A percentile compares a stretch with the other conserved stretches of the same genome.
These are phyloP conservation scores for Rotaria socialis DNA, from an alignment of 2,888 invertebrate species.

Conservation along the genomic window DNA sequence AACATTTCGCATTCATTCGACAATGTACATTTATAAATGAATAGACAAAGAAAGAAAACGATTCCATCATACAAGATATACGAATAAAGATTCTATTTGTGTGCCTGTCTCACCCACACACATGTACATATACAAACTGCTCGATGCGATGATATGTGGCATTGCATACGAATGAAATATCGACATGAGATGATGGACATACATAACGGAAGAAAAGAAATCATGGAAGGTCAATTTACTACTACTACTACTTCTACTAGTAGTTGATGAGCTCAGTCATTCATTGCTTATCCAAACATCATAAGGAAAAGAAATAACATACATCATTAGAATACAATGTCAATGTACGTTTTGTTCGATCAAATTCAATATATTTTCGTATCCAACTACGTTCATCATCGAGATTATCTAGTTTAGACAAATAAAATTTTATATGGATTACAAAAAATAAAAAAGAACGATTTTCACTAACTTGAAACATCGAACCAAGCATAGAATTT, in stretches of 20 bases:
- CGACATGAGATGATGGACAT: constrained; percentile 18
- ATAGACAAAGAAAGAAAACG: constrained; percentile 5
- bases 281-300: constrained; percentile 6
- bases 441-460: background rate
- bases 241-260: background rate
- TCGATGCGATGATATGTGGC: constrained; percentile 16
- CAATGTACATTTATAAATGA: background rate
- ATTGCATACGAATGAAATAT: constrained; percentile 18
- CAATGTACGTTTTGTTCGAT: background rate
- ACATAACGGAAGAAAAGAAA: constrained; percentile 1
- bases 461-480: background rate
- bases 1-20: background rate
- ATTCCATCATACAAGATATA: constrained; percentile 9
- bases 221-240: background rate
- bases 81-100: constrained; percentile 18
- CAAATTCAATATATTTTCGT: constrained; percentile 8
- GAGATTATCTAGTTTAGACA: background rate
- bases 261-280: constrained; percentile 29
- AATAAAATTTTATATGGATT: no score
- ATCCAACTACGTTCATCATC: constrained; percentile 11
- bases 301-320: background rate
- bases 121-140: background rate
- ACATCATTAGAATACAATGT: constrained; percentile 9
- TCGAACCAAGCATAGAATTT: background rate
- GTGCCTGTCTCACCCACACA: background rate